These are phyloP conservation scores for Drosophila cognata DNA, from an alignment of 2,888 invertebrate genomes.

Conservation along the genomic window DNA sequence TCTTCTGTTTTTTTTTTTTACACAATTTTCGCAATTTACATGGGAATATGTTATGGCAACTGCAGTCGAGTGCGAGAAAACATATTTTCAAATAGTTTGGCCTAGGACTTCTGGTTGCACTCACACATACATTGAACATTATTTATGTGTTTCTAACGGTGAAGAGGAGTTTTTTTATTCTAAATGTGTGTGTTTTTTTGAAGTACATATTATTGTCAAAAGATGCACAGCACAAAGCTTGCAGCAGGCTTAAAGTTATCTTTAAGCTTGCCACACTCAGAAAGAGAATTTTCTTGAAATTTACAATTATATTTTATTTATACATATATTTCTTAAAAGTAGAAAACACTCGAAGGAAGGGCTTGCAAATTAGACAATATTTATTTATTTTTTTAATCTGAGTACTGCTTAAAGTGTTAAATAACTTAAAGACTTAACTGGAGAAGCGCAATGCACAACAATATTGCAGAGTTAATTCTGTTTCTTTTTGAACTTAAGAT, in stretches of 20 bases:
- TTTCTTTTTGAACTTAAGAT: neutral
- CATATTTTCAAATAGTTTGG: conserved; percentile 48
- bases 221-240: neutral
- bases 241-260: neutral
- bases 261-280: neutral
- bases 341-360: neutral
- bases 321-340: neutral
- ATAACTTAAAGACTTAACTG: neutral
- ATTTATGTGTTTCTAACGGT: neutral
- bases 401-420: neutral
- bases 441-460: neutral
- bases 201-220: neutral
- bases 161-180: neutral
- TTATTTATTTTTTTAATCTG: neutral
- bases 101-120: conserved; percentile 1
- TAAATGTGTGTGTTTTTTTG: neutral
- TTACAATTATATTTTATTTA: no score
- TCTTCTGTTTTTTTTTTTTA: conserved; percentile 5
- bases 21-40: conserved; percentile 34
- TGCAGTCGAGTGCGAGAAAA: conserved; percentile 49
- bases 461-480: neutral
- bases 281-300: neutral
- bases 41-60: conserved; percentile 46
- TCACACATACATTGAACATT: neutral
- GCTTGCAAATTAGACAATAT: neutral